A percentile compares a stretch with the other conserved stretches of the same genome.
These are phyloP conservation scores for Amphipoea lucens DNA, from an alignment of 2,888 invertebrate genomes.

Conservation along the genomic window DNA sequence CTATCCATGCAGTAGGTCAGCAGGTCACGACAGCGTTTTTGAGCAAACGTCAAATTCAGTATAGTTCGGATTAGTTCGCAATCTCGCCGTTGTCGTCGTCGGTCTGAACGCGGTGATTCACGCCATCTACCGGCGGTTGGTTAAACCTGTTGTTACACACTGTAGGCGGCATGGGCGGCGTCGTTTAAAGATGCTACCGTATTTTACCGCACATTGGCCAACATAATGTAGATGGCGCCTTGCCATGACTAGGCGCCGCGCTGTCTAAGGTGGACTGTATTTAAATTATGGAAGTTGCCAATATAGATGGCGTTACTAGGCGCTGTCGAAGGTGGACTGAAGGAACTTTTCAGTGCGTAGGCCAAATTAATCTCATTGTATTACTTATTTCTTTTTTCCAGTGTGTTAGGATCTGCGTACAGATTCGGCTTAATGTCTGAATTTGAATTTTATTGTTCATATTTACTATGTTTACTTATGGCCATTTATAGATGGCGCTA, in stretches of 20 bases:
- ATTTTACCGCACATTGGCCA: neutral
- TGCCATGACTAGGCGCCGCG: neutral
- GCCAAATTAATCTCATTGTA: neutral
- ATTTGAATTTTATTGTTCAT: neutral
- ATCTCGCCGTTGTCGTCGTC: neutral
- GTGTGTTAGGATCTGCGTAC: neutral
- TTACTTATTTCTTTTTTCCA: neutral
- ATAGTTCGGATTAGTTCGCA: neutral
- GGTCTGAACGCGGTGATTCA: neutral
- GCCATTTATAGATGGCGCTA: conserved; percentile 12
- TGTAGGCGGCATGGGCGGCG: too few species aligned
- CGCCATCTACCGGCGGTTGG: conserved; percentile 5
- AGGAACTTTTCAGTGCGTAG: neutral
- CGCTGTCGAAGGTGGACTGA: neutral
- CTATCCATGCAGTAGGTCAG: neutral
- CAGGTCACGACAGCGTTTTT: neutral
- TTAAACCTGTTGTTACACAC: neutral
- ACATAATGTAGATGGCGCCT: conserved; percentile 17
- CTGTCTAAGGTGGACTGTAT: neutral
- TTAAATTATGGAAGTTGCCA: neutral
- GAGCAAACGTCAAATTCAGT: neutral
- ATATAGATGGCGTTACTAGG: conserved; percentile 35
- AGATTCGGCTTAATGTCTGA: neutral
- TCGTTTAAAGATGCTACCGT: neutral
- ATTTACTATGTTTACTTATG: neutral